Evolutionary conservation across 2,113 vertebrate genomes (phyloP), one percentile per base, ranked within the genome.

Genomic region (Pituophis catenifer): DNA sequence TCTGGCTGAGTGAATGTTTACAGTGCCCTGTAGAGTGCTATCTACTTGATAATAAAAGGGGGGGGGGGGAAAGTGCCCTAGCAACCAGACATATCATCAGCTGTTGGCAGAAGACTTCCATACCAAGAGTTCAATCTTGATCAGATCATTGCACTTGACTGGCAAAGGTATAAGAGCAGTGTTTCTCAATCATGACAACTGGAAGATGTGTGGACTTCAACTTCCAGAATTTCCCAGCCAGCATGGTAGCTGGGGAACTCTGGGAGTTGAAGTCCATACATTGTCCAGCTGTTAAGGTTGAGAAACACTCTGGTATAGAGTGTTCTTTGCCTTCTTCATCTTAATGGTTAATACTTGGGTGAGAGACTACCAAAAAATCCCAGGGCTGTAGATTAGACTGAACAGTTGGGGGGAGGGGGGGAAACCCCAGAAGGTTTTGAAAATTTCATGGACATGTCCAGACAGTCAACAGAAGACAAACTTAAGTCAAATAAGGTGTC

Each of bases 371-470:
- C 15, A 75, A n/a, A 70, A 65, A 65, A 33, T 65, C 26, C 9
- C 1, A 75, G 65, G n/a, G 65, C 65, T 75, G 13, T 17, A 33
- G n/a, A 7, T 33, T 75, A 75, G 13, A 75, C n/a, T 7, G 13
- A 75, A 75, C 65, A 75, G n/a, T 33, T 75, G 65, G n/a, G 65
- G 0, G n/a, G 29, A 0, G 1, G 1, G 11, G 0, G 2, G 2
- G 5, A 70, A 7, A 75, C 13, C 65, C n/a, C 13, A 75, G 65
- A 75, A 75, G n/a, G 12, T 15, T 70, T 70, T 70, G 29, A 70
- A n/a, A 70, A 70, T 70, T 70, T 70, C 29, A 70, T 70, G 29
- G 65, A 70, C 1, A 15, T 70, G 29, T 70, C 12, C 29, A 70
- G 29, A 5, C 29, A 70, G 29, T 70, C 65, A n/a, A 29, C 65